Base-by-base conservation (phyloP, 2,113 vertebrate genomes). In the Puffinus mauretanicus region DNA sequence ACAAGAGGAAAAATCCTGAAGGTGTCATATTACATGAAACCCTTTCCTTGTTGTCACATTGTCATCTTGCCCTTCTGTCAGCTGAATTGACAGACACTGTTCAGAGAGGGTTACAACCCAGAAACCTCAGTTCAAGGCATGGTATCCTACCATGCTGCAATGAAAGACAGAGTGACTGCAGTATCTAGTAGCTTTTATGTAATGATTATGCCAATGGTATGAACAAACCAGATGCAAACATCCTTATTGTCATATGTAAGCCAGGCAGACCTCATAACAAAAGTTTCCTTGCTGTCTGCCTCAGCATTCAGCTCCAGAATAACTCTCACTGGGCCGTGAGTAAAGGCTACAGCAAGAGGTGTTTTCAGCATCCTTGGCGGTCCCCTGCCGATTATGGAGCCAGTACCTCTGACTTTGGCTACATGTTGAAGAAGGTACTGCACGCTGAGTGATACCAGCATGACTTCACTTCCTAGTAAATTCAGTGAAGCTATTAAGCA, bases 391-490 rank as follows among this genome's bases (percentile, higher is more conserved):
- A 0, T 58, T 52, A 36, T 5, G 14, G 22, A 62, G 11, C 40
- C 61, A 26, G 7, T 32, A 54, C 26, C 22, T 82, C 32, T n/a
- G 30, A 46, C 11, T 29, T 5, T 12, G 21, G 12, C 10, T 75
- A 22, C 10, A 7, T 0, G 0, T n/a, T 42, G 51, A 67, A 54
- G 32, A 70, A 82, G 19, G 32, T 36, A 2, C 25, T 66, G 14
- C 30, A 42, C 0, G 0, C 3, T 42, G 46, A 16, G 3, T 34
- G 14, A 49, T 38, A 66, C 16, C 46, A 32, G 11, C 11, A n/a
- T 0, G 2, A 55, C 21, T 65, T 34, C 42, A 77, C 30, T 22
- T 69, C 34, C 2, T 6, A 34, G 16, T 34, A 62, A 84, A 44
- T 88, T 66, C 47, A 54, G 16, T 36, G n/a, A 65, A 49, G 22